Evolutionary conservation across 2,888 invertebrate species (phyloP).

Genomic region (Cetonia aurata): DNA sequence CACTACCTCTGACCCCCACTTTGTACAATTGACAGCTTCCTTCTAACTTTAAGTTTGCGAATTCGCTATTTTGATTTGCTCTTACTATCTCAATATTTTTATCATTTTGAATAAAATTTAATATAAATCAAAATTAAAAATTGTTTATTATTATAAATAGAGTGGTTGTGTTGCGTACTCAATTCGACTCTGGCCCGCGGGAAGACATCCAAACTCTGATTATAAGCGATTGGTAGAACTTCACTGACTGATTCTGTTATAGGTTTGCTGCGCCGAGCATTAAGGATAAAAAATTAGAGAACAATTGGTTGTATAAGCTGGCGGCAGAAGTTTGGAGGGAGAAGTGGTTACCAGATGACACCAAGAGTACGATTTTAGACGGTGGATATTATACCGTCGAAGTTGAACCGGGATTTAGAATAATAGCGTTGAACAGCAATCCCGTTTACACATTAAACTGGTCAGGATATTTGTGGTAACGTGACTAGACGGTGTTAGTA

Average conservation of each 20-base stretch:
- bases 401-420: conserved; percentile 77
- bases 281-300: conserved; percentile 64
- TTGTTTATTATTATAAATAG: too few relatives aligned
- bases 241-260: neutral
- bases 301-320: conserved; percentile 82
- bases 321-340: conserved; percentile 77
- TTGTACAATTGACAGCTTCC: too few relatives aligned
- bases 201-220: too few relatives aligned
- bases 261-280: conserved; percentile 58
- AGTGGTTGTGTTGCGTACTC: too few relatives aligned
- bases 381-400: conserved; percentile 85
- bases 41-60: too few relatives aligned
- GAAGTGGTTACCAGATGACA: conserved; percentile 76
- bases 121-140: too few relatives aligned
- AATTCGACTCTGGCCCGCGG: too few relatives aligned
- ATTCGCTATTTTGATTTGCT: too few relatives aligned
- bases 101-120: too few relatives aligned
- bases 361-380: conserved; percentile 71
- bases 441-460: conserved; percentile 81
- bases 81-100: too few relatives aligned
- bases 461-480: conserved; percentile 63
- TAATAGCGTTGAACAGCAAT: conserved; percentile 86
- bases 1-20: too few relatives aligned
- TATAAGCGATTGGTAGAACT: neutral
- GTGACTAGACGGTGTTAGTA: too few relatives aligned